phyloP scores from a whole-genome alignment of 1,140 invertebrate genomes.

The Frieseomelitta varia region DNA sequence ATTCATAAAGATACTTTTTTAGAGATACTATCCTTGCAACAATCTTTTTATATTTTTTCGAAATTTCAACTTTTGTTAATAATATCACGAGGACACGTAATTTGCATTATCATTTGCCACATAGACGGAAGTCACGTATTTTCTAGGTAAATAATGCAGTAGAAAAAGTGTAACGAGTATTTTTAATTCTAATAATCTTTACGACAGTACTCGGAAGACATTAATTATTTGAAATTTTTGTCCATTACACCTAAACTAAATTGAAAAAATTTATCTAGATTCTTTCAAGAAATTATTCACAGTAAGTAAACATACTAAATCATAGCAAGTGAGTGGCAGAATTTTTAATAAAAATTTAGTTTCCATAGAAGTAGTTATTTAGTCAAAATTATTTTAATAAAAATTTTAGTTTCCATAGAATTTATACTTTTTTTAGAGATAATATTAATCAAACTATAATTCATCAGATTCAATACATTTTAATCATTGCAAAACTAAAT shows the following conservation, averaged over 20 bases:
- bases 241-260: neutral
- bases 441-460: too few species aligned
- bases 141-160: neutral
- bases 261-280: neutral
- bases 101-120: neutral
- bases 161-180: too few species aligned
- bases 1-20: neutral
- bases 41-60: neutral
- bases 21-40: too few species aligned
- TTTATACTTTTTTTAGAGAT: too few species aligned
- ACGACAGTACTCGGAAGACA: neutral
- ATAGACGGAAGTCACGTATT: constrained; percentile 1
- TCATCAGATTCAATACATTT: too few species aligned
- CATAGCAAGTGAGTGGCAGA: too few species aligned
- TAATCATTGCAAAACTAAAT: too few species aligned
- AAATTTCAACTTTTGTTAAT: neutral
- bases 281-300: neutral
- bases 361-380: too few species aligned
- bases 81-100: neutral
- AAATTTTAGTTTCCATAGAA: too few species aligned
- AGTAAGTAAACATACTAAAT: neutral
- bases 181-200: neutral
- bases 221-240: neutral
- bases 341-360: too few species aligned
- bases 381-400: too few species aligned